A percentile compares a stretch with the other conserved stretches of the same genome.
phyloP scores from a whole-genome alignment of 2,113 vertebrate species.

The Malurus melanocephalus region DNA sequence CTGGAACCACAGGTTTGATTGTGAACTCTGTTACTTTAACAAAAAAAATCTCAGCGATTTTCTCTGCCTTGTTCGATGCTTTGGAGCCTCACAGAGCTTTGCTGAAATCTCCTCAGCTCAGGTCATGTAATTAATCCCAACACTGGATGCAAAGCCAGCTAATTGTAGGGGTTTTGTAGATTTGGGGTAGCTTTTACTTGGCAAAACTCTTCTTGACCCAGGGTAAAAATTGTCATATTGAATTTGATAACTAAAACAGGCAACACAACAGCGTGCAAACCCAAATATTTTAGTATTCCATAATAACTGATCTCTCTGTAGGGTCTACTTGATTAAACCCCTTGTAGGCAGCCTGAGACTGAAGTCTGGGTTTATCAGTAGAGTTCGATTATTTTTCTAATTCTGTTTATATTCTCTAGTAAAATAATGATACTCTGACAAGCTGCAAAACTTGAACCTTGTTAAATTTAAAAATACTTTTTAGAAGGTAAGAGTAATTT shows the following conservation, averaged over 20 bases:
- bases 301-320: neutral
- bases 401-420: neutral
- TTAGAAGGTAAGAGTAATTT: neutral
- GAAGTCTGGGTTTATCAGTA: neutral
- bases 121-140: neutral
- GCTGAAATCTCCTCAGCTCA: neutral
- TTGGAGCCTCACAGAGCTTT: neutral
- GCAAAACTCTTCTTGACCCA: neutral
- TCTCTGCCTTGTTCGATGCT: neutral
- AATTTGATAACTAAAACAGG: neutral
- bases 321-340: neutral
- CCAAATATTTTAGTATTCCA: neutral
- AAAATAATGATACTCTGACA: neutral
- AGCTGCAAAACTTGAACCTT: neutral
- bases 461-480: neutral
- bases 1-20: neutral
- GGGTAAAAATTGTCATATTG: neutral
- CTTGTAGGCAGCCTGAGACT: neutral
- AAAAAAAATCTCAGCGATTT: neutral
- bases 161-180: neutral
- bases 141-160: neutral
- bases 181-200: neutral
- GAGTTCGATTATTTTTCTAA: neutral
- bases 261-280: accelerated
- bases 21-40: neutral